phyloP scores from a whole-genome alignment of 1,140 invertebrate species.

The Diorhabda carinulata region DNA sequence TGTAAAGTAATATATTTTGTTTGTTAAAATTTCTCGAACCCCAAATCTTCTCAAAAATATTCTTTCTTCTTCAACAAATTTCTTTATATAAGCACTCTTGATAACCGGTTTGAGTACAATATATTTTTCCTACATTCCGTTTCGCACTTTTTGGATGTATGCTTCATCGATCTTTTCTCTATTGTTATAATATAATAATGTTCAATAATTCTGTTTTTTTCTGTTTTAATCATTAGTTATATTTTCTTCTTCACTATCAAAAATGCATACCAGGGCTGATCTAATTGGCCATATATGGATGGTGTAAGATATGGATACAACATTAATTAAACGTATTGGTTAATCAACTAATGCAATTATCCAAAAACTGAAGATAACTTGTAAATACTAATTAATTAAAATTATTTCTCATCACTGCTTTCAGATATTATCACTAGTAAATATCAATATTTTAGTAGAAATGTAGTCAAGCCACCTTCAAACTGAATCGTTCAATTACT shows the following conservation, averaged over 20 bases:
- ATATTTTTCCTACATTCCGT: background rate
- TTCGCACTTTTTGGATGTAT: conserved; percentile 5
- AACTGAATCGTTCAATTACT: background rate
- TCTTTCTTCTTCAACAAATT: too few species aligned
- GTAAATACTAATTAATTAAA: conserved; percentile 1
- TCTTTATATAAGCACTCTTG: too few species aligned
- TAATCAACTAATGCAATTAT: background rate
- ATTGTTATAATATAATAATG: background rate
- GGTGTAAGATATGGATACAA: too few species aligned
- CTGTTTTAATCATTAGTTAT: background rate
- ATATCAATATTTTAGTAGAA: background rate
- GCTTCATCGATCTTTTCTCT: conserved; percentile 1
- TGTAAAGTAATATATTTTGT: too few species aligned
- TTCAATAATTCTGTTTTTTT: conserved; percentile 5
- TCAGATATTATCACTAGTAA: background rate
- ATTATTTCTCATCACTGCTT: background rate
- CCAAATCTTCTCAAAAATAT: too few species aligned
- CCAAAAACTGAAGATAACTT: background rate
- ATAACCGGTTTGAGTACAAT: too few species aligned
- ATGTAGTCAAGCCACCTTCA: background rate
- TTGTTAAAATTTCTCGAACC: too few species aligned
- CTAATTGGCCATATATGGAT: too few species aligned
- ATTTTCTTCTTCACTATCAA: too few species aligned
- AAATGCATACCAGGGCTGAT: too few species aligned
- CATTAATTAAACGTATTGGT: too few species aligned